Evolutionary conservation across 2,797 vertebrate genomes (phyloP).

Genomic region (Sebastes elongatus): DNA sequence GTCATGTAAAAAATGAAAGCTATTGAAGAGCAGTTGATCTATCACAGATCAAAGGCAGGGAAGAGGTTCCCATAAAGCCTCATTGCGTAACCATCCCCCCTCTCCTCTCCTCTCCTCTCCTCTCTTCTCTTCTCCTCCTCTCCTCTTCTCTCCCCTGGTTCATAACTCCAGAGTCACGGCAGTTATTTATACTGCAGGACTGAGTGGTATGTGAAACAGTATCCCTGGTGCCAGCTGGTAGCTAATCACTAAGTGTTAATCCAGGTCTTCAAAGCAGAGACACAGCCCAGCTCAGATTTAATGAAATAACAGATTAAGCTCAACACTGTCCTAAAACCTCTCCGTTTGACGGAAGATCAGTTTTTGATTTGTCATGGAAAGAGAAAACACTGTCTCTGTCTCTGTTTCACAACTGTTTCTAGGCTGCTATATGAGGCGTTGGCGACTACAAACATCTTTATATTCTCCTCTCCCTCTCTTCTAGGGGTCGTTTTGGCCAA

Average conservation of each 20-base stretch:
- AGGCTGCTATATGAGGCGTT: not conserved
- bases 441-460: not conserved
- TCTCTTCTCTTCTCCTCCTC: not conserved
- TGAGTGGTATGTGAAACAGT: slow-evolving; percentile 82
- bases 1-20: not conserved
- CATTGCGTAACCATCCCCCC: slow-evolving; percentile 54
- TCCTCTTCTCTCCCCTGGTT: slow-evolving; percentile 31
- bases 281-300: slow-evolving; percentile 65
- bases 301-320: slow-evolving; percentile 71
- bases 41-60: slow-evolving; percentile 46
- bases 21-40: slow-evolving; percentile 29
- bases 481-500: slow-evolving; percentile 94
- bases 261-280: slow-evolving; percentile 79
- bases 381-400: not conserved
- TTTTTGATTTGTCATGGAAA: slow-evolving; percentile 47
- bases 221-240: slow-evolving; percentile 80
- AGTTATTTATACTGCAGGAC: slow-evolving; percentile 83
- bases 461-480: slow-evolving; percentile 17
- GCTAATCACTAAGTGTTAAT: slow-evolving; percentile 85
- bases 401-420: not conserved
- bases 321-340: slow-evolving; percentile 37
- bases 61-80: slow-evolving; percentile 40
- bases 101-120: no score
- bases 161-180: slow-evolving; percentile 81
- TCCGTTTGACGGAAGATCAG: slow-evolving; percentile 38